Evolutionary conservation across 1,140 invertebrate genomes (phyloP).

Genomic region (Eufriesea mexicana): DNA sequence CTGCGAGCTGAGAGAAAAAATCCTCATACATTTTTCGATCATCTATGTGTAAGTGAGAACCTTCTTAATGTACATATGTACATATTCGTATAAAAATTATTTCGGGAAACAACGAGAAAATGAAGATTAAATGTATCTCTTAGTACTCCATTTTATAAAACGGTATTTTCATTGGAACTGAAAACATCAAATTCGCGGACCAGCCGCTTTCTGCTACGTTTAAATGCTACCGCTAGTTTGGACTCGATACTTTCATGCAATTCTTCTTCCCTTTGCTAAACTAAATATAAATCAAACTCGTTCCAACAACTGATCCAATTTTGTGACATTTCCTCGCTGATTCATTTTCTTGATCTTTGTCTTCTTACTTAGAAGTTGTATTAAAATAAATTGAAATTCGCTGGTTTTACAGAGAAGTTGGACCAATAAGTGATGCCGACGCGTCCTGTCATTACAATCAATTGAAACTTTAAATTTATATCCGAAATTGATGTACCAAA

Average conservation of each 20-base stretch:
- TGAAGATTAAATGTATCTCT: not conserved
- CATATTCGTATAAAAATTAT: constrained; percentile 33
- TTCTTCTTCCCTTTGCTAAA: not conserved
- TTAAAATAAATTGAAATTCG: not conserved
- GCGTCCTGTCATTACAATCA: not conserved
- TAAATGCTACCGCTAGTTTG: constrained; percentile 17
- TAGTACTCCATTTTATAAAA: not conserved
- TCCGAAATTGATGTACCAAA: constrained; percentile 28
- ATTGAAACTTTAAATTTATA: not conserved
- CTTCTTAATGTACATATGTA: not conserved
- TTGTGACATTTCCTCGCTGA: not conserved
- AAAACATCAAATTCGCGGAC: constrained; percentile 15
- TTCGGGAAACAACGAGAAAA: constrained; percentile 17
- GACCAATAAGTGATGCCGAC: not conserved
- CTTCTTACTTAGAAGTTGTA: not conserved
- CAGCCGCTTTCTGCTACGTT: constrained; percentile 27
- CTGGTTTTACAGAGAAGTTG: not conserved
- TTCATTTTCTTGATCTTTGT: not conserved
- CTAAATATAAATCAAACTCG: not conserved
- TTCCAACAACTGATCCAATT: not conserved
- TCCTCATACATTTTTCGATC: not conserved
- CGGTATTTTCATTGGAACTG: constrained; percentile 5
- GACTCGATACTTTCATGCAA: constrained; percentile 33
- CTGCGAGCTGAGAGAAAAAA: not conserved
- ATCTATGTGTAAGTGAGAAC: not conserved